Evolutionary conservation across 2,113 vertebrate genomes (phyloP).

Genomic region (Amphiprion percula): DNA sequence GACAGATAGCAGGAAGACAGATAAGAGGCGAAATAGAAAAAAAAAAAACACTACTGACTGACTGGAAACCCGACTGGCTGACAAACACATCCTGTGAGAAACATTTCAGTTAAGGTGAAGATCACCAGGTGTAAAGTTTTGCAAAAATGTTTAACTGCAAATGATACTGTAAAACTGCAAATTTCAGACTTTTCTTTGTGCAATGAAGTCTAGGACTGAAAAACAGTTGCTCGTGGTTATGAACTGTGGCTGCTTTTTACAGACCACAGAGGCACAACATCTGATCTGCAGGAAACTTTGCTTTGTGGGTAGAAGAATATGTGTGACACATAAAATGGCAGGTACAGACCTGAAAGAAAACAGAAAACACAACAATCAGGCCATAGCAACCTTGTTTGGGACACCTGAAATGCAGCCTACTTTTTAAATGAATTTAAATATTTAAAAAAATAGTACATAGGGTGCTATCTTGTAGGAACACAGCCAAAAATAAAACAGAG

Average conservation of each 20-base stretch:
- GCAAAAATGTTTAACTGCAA: neutral
- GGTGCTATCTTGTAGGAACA: too few relatives aligned
- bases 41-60: slow-evolving; percentile 10
- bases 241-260: neutral
- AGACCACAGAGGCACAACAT: neutral
- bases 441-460: too few relatives aligned
- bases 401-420: too few relatives aligned
- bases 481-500: too few relatives aligned
- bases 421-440: too few relatives aligned
- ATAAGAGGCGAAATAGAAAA: slow-evolving; percentile 49
- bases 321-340: neutral
- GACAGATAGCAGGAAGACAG: slow-evolving; percentile 39
- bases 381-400: too few relatives aligned
- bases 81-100: slow-evolving; percentile 30
- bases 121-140: neutral
- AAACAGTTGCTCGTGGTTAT: neutral
- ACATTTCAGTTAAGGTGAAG: neutral
- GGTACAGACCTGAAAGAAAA: neutral
- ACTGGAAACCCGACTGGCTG: slow-evolving; percentile 26
- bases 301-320: too few relatives aligned
- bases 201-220: too few relatives aligned
- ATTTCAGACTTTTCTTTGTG: too few relatives aligned
- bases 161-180: too few relatives aligned
- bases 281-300: neutral
- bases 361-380: too few relatives aligned